A percentile compares a stretch with the other conserved stretches of the same genome.
phyloP scores from a whole-genome alignment of 2,888 invertebrate genomes.

The Eristalis pertinax region DNA sequence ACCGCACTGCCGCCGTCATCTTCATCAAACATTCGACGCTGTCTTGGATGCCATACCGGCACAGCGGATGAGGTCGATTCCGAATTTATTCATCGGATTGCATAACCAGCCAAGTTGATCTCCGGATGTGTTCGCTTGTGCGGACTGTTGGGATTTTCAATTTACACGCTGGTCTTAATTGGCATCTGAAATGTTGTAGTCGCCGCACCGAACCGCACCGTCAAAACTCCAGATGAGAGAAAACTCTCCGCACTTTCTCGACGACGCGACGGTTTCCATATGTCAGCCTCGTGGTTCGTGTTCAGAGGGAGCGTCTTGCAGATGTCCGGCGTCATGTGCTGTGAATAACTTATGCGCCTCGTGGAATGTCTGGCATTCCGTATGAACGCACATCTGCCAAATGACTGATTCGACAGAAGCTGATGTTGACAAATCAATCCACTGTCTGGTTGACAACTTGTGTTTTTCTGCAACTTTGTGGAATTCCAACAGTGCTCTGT shows the following conservation, averaged over 20 bases:
- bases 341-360: conserved; percentile 43
- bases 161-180: conserved; percentile 22
- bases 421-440: neutral
- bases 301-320: conserved; percentile 1
- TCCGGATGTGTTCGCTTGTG: neutral
- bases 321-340: conserved; percentile 27
- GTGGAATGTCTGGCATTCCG: conserved; percentile 40
- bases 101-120: conserved; percentile 24
- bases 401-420: conserved; percentile 12
- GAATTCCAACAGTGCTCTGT: conserved; percentile 41
- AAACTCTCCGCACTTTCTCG: conserved; percentile 36
- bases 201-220: neutral
- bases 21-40: conserved; percentile 34
- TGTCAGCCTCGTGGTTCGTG: neutral
- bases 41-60: conserved; percentile 21
- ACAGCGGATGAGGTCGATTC: conserved; percentile 7
- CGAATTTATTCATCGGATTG: conserved; percentile 44
- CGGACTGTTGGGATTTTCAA: conserved; percentile 26
- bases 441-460: neutral
- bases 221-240: conserved; percentile 18
- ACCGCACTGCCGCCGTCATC: neutral
- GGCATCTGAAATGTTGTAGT: conserved; percentile 7
- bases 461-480: conserved; percentile 15
- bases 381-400: conserved; percentile 55
- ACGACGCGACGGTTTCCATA: neutral